A percentile compares a stretch with the other conserved stretches of the same genome.
Evolutionary conservation across 2,888 invertebrate species (phyloP).

Genomic region (Oligia fasciuncula): DNA sequence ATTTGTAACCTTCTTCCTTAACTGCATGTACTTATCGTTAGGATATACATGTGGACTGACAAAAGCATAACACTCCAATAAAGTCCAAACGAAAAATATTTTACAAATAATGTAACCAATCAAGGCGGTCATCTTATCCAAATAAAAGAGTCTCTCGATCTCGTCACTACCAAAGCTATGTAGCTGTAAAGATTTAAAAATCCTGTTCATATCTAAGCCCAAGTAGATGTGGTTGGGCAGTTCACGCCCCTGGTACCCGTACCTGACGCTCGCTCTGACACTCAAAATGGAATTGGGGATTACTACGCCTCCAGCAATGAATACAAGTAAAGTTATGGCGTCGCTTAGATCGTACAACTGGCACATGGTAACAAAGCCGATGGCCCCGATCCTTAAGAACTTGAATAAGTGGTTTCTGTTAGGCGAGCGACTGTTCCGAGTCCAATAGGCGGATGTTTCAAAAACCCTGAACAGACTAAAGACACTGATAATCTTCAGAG

Average conservation of each 20-base stretch:
- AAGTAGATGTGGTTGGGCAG: slow-evolving; percentile 31
- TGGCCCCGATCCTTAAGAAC: slow-evolving; percentile 37
- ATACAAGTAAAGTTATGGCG: slow-evolving; percentile 26
- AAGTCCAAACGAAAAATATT: slow-evolving; percentile 68
- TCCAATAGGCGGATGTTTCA: slow-evolving; percentile 40
- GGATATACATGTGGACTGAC: slow-evolving; percentile 52
- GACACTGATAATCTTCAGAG: slow-evolving; percentile 39
- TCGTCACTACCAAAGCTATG: slow-evolving; percentile 63
- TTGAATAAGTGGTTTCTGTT: slow-evolving; percentile 8
- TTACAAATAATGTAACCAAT: slow-evolving; percentile 63
- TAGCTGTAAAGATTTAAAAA: slow-evolving; percentile 68
- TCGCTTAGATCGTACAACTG: slow-evolving; percentile 45
- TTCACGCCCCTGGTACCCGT: neutral
- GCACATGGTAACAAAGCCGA: slow-evolving; percentile 21
- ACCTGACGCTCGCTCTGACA: slow-evolving; percentile 2
- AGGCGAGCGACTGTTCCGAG: slow-evolving; percentile 6
- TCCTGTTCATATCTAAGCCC: slow-evolving; percentile 60
- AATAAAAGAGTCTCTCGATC: slow-evolving; percentile 16
- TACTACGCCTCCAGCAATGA: slow-evolving; percentile 6
- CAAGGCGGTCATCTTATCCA: slow-evolving; percentile 66
- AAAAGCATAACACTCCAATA: slow-evolving; percentile 66
- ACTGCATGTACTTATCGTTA: slow-evolving; percentile 25
- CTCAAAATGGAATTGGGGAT: slow-evolving; percentile 14
- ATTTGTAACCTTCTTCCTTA: slow-evolving; percentile 19
- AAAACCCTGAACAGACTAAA: slow-evolving; percentile 37